phyloP scores from a whole-genome alignment of 1,140 invertebrate species.

The Euwallacea similis region DNA sequence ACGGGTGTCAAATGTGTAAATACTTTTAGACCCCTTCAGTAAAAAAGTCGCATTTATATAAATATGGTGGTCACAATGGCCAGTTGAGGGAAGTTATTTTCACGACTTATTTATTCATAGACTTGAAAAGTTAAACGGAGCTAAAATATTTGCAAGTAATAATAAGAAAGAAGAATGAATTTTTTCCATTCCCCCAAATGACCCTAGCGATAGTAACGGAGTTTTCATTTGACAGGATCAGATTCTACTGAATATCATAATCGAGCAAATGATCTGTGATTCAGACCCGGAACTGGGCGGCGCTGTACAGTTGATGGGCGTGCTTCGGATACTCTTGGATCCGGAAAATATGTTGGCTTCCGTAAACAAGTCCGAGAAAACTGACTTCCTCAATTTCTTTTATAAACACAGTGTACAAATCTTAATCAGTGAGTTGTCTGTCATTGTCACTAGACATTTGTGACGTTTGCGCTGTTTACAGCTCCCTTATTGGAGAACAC shows the following conservation, averaged over 20 bases:
- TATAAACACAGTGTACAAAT: conserved; percentile 98
- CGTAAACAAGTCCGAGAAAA: conserved; percentile 94
- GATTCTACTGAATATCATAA: conserved; percentile 94
- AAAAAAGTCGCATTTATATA: no score
- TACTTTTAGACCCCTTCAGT: no score
- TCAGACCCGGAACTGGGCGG: conserved; percentile 90
- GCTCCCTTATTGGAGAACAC: conserved; percentile 91
- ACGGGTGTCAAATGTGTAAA: no score
- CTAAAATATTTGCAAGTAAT: no score
- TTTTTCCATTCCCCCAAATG: neutral
- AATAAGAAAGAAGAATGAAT: neutral
- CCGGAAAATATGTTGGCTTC: conserved; percentile 98
- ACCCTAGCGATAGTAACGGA: neutral
- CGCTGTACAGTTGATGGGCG: conserved; percentile 93
- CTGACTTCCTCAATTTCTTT: conserved; percentile 98
- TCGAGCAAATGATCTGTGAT: conserved; percentile 93
- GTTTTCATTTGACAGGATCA: conserved; percentile 69
- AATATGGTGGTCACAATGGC: no score
- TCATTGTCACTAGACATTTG: conserved; percentile 31
- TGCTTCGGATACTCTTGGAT: conserved; percentile 91
- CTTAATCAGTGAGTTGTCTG: conserved; percentile 68
- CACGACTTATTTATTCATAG: no score
- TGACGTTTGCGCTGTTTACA: conserved; percentile 46
- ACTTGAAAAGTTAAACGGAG: no score
- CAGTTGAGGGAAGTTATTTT: no score